Conservation (phyloP, 2,797 vertebrate genomes). For the Sebastes umbrosus region DNA sequence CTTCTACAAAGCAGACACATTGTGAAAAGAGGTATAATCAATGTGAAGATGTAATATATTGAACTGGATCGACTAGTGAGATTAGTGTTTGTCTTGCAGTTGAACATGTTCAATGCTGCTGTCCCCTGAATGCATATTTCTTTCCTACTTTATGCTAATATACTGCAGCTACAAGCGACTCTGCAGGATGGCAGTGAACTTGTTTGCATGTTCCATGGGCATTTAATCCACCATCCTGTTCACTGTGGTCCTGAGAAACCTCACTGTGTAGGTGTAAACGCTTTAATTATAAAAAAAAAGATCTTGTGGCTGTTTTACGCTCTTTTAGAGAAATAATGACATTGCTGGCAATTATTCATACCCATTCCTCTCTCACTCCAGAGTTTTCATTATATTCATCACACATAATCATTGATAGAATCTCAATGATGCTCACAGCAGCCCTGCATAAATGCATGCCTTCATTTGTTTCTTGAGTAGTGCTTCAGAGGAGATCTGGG, state of each 20-base stretch:
- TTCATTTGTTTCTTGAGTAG: slow-evolving; percentile 50
- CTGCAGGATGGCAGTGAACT: background rate
- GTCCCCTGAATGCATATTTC: background rate
- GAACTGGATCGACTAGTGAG: background rate
- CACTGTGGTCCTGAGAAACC: slow-evolving; percentile 1
- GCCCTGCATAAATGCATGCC: slow-evolving; percentile 41
- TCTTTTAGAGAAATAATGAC: slow-evolving; percentile 40
- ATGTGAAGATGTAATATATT: background rate
- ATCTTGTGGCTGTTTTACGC: slow-evolving; percentile 13
- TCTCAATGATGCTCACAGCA: slow-evolving; percentile 47
- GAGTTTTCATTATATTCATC: slow-evolving; percentile 46
- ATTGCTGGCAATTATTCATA: slow-evolving; percentile 45
- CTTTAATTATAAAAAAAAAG: background rate
- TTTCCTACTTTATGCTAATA: slow-evolving; percentile 5
- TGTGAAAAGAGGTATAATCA: background rate
- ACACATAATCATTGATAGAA: slow-evolving; percentile 44
- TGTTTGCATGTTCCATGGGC: slow-evolving; percentile 10
- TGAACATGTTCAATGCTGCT: background rate
- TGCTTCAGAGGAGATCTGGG: slow-evolving; percentile 27
- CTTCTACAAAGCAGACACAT: background rate
- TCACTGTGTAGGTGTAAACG: background rate
- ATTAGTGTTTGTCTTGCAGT: background rate
- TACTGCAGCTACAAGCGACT: background rate
- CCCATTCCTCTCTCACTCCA: slow-evolving; percentile 24
- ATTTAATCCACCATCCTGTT: slow-evolving; percentile 17